phyloP scores from a whole-genome alignment of 2,113 vertebrate genomes.

The Hippocampus mohnikei region DNA sequence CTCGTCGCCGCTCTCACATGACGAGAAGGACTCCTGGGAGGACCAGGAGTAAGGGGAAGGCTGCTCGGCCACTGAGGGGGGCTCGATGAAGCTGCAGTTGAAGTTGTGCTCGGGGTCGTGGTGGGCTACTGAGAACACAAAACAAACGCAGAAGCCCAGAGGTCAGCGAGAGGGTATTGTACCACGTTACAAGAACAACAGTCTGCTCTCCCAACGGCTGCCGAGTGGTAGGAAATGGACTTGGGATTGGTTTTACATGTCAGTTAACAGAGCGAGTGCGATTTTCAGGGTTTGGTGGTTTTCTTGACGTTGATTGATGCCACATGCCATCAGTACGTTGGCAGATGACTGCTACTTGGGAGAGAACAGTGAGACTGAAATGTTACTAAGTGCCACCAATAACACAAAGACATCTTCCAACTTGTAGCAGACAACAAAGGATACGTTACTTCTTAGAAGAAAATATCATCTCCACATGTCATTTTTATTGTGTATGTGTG shows the following conservation, averaged over 20 bases:
- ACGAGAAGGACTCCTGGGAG: conserved; percentile 92
- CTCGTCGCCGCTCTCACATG: conserved; percentile 92
- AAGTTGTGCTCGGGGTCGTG: conserved; percentile 93
- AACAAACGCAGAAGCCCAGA: conserved; percentile 57
- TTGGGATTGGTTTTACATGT: conserved; percentile 27
- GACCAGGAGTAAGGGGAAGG: conserved; percentile 95
- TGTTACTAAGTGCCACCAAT: background rate
- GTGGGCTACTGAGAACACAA: conserved; percentile 83
- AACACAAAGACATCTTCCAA: background rate
- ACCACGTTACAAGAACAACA: conserved; percentile 64
- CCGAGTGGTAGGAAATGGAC: conserved; percentile 11
- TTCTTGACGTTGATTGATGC: background rate
- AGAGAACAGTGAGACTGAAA: background rate
- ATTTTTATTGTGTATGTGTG: background rate
- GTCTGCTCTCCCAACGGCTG: conserved; percentile 27
- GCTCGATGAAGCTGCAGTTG: conserved; percentile 97
- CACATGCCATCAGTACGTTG: background rate
- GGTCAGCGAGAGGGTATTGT: conserved; percentile 52
- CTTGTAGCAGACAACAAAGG: background rate
- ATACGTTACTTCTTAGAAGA: background rate
- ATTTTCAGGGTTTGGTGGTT: background rate
- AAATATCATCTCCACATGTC: background rate
- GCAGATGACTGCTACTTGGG: background rate
- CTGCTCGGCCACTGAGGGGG: conserved; percentile 85
- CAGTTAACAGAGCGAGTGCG: background rate